Percentiles rank a stretch among this genome's conserved stretches.
Conservation (phyloP, 2,113 vertebrate species). For the Henicopernis longicauda region DNA sequence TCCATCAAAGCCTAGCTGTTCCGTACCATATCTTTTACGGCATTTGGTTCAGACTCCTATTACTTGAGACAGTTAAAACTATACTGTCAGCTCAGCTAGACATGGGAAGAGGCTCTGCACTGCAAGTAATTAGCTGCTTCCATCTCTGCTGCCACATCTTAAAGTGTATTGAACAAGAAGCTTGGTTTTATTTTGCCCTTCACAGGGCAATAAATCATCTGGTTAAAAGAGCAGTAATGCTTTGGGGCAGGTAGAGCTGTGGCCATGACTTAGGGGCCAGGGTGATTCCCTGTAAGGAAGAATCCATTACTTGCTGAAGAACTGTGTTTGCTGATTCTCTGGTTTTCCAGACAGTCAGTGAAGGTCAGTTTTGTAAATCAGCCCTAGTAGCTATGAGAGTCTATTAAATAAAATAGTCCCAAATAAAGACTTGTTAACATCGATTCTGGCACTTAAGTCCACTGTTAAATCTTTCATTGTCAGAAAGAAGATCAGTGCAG, state of each 20-base stretch:
- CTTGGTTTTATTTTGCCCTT: not conserved
- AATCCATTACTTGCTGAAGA: not conserved
- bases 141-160: not conserved
- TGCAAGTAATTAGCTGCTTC: not conserved
- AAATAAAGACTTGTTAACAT: conserved; percentile 30
- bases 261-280: not conserved
- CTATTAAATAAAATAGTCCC: conserved; percentile 7
- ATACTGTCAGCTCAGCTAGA: not conserved
- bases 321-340: not conserved
- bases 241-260: not conserved
- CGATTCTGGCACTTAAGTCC: not conserved
- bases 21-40: not conserved
- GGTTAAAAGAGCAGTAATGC: not conserved
- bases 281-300: not conserved
- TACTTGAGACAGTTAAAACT: not conserved
- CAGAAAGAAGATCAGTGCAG: not conserved
- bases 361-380: conserved; percentile 13
- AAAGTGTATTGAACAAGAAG: not conserved
- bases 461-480: not conserved
- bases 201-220: not conserved
- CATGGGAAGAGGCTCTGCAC: not conserved
- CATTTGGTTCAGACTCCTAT: not conserved
- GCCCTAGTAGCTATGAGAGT: not conserved
- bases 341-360: not conserved
- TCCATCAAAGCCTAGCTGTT: conserved; percentile 4